Evolutionary conservation across 30 jellyfish, hydroid and myxozoan genomes (phyloP).

Genomic region (Turritopsis dohrnii): DNA sequence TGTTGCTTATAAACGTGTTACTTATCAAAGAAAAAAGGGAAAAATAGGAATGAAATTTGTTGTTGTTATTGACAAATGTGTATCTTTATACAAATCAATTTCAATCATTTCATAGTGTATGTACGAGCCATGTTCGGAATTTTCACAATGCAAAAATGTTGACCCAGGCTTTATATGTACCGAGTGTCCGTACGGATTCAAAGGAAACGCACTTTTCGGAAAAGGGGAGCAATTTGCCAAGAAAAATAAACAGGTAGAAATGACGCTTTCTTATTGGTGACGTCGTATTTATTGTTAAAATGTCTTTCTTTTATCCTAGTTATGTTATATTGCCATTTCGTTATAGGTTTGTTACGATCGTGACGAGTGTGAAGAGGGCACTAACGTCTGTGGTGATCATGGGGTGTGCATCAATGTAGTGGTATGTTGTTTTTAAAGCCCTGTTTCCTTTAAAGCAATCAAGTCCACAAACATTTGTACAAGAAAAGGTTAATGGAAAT

Average conservation of each 20-base stretch:
- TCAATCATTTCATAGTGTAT: background rate
- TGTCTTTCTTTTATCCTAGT: too few species aligned
- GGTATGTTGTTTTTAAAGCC: background rate
- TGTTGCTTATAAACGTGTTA: too few species aligned
- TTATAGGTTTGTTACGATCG: background rate
- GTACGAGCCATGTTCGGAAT: slow-evolving; percentile 16
- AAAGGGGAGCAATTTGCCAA: background rate
- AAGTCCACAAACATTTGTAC: too few species aligned
- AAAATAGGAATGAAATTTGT: background rate
- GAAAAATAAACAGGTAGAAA: background rate
- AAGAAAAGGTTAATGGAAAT: too few species aligned
- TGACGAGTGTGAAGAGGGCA: background rate
- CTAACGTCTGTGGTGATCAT: background rate
- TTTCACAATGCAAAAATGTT: background rate
- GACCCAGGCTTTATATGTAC: slow-evolving; percentile 12
- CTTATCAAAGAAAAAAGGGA: too few species aligned
- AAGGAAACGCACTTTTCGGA: background rate
- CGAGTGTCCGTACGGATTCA: slow-evolving; percentile 14
- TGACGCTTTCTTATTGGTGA: background rate
- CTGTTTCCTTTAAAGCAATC: too few species aligned
- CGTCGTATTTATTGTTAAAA: background rate
- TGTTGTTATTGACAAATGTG: background rate
- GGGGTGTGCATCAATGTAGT: background rate
- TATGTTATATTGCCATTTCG: too few species aligned
- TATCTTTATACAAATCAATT: background rate